These are phyloP conservation scores for Lordiphosa andalusiaca DNA, from an alignment of 2,888 invertebrate species.

Conservation along the genomic window DNA sequence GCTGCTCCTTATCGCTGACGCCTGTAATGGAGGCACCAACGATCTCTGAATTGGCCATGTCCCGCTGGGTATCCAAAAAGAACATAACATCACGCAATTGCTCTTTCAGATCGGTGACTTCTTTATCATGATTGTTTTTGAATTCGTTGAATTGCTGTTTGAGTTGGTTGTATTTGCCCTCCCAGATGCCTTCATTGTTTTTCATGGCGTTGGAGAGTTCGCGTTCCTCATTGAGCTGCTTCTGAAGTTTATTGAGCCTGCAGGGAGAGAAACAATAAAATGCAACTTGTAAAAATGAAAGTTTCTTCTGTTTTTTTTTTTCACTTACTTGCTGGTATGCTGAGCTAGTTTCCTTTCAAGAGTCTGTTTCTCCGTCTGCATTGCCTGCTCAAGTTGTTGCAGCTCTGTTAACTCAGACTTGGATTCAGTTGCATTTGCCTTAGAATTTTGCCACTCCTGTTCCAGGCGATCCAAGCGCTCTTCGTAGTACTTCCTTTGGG, in stretches of 20 bases:
- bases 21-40: constrained; percentile 77
- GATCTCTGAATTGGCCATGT: constrained; percentile 79
- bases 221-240: constrained; percentile 90
- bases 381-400: constrained; percentile 81
- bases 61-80: constrained; percentile 91
- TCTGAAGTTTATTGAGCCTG: constrained; percentile 85
- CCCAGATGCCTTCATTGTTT: constrained; percentile 88
- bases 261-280: constrained; percentile 9
- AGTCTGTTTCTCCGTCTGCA: constrained; percentile 85
- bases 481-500: constrained; percentile 95
- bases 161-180: constrained; percentile 83
- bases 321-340: constrained; percentile 83
- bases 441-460: constrained; percentile 83
- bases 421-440: constrained; percentile 81
- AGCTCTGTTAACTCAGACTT: constrained; percentile 81
- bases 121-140: constrained; percentile 83
- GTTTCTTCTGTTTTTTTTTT: not conserved
- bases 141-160: constrained; percentile 82
- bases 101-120: constrained; percentile 92
- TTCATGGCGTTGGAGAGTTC: constrained; percentile 90
- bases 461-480: constrained; percentile 85
- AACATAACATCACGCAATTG: constrained; percentile 98
- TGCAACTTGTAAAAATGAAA: not conserved
- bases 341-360: constrained; percentile 87
- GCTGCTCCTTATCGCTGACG: constrained; percentile 65